These are phyloP conservation scores for Cryptophagus acutangulus DNA, from an alignment of 2,888 invertebrate genomes.

Conservation along the genomic window DNA sequence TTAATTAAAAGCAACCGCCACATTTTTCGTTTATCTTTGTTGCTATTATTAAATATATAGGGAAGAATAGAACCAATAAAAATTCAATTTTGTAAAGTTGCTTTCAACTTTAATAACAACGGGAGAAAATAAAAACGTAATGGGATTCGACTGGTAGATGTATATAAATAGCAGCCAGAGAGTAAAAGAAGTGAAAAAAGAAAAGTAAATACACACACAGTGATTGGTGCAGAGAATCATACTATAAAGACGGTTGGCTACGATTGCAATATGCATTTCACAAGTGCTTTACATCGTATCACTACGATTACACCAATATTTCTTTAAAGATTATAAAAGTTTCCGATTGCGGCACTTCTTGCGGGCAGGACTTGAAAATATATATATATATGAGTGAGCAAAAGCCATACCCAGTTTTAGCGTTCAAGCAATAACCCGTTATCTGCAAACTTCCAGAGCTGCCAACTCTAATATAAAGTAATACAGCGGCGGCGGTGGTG, in stretches of 20 bases:
- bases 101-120: conserved; percentile 4
- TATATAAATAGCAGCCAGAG: no score
- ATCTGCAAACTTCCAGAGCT: conserved; percentile 35
- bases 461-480: conserved; percentile 35
- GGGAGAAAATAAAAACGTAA: no score
- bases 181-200: no score
- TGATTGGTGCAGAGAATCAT: conserved; percentile 3
- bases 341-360: conserved; percentile 27
- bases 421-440: conserved; percentile 34
- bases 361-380: neutral
- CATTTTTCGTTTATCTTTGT: no score
- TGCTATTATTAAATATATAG: no score
- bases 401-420: conserved; percentile 16
- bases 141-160: conserved; percentile 1
- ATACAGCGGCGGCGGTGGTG: no score
- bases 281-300: conserved; percentile 17
- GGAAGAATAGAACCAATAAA: no score
- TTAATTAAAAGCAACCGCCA: no score
- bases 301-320: conserved; percentile 27
- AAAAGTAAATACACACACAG: no score
- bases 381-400: conserved; percentile 15
- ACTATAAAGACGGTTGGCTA: conserved; percentile 2
- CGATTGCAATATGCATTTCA: conserved; percentile 9
- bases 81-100: conserved; percentile 5
- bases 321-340: conserved; percentile 32